A percentile compares a stretch with the other conserved stretches of the same genome.
Evolutionary conservation across 2,888 invertebrate species (phyloP).

Genomic region (Carterocephalus palaemon): DNA sequence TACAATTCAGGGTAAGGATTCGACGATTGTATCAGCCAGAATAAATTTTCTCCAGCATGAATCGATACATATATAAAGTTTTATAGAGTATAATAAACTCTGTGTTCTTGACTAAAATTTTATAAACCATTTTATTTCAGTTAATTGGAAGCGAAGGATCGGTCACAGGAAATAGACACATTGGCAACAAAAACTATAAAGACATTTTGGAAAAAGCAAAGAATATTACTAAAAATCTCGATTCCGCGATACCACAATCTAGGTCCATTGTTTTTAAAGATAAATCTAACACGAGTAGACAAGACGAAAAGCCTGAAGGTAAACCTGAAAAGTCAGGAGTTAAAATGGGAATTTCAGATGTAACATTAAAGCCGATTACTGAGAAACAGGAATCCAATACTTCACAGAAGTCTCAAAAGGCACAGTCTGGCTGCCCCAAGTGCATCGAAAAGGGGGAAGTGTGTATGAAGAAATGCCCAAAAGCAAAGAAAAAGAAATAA

Average conservation of each 20-base stretch:
- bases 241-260: neutral
- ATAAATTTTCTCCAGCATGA: too few species aligned
- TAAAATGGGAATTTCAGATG: neutral
- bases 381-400: neutral
- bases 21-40: too few species aligned
- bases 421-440: constrained; percentile 37
- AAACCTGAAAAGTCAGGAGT: too few species aligned
- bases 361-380: constrained; percentile 3
- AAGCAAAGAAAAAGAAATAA: constrained; percentile 27
- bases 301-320: neutral
- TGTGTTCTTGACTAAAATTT: too few species aligned
- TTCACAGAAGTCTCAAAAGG: too few species aligned
- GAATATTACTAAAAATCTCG: neutral
- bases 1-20: too few species aligned
- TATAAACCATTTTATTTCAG: constrained; percentile 20
- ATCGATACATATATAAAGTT: too few species aligned
- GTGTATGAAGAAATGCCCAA: constrained; percentile 48
- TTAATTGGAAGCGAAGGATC: constrained; percentile 21
- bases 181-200: constrained; percentile 16
- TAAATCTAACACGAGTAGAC: neutral
- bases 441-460: constrained; percentile 43
- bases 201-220: neutral
- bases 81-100: too few species aligned
- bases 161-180: constrained; percentile 26
- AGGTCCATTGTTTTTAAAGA: constrained; percentile 11